These are phyloP conservation scores for Petrocephalus zakoni DNA, from an alignment of 2,113 vertebrate species.

Conservation along the genomic window DNA sequence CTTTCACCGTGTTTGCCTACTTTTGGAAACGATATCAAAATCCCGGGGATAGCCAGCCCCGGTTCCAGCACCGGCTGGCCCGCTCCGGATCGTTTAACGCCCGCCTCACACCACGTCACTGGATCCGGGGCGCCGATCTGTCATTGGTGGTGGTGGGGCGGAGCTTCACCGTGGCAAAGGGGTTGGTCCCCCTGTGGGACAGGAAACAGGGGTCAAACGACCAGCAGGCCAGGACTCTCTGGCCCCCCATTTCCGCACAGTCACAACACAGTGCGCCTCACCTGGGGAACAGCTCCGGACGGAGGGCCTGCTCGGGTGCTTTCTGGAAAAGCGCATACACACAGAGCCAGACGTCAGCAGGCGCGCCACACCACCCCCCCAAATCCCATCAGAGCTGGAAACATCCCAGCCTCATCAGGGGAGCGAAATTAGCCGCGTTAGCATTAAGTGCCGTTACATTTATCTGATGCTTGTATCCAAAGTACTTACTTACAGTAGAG, in stretches of 20 bases:
- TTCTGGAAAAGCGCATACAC: constrained; percentile 32
- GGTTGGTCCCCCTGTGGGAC: constrained; percentile 75
- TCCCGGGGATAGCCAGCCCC: not conserved
- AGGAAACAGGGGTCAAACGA: constrained; percentile 4
- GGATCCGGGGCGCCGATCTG: constrained; percentile 73
- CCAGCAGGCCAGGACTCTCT: not conserved
- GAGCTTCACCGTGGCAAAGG: constrained; percentile 85
- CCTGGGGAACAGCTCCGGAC: constrained; percentile 63
- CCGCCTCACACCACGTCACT: constrained; percentile 33
- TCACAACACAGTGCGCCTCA: constrained; percentile 23
- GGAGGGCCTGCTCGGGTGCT: constrained; percentile 41
- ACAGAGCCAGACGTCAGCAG: not conserved
- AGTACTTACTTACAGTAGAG: not conserved
- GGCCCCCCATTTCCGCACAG: too few relatives aligned
- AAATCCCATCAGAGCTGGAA: not conserved
- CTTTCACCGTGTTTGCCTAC: not conserved
- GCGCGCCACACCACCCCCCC: not conserved
- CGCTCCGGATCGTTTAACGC: not conserved
- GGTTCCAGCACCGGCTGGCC: not conserved
- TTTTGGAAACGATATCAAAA: not conserved
- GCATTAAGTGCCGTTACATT: not conserved
- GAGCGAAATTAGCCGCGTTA: not conserved
- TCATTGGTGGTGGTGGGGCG: constrained; percentile 80
- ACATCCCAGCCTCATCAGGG: not conserved
- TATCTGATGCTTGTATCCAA: not conserved